Percentiles rank a stretch among this genome's conserved stretches.
phyloP scores from a whole-genome alignment of 2,888 invertebrate species.

The Laothoe populi region DNA sequence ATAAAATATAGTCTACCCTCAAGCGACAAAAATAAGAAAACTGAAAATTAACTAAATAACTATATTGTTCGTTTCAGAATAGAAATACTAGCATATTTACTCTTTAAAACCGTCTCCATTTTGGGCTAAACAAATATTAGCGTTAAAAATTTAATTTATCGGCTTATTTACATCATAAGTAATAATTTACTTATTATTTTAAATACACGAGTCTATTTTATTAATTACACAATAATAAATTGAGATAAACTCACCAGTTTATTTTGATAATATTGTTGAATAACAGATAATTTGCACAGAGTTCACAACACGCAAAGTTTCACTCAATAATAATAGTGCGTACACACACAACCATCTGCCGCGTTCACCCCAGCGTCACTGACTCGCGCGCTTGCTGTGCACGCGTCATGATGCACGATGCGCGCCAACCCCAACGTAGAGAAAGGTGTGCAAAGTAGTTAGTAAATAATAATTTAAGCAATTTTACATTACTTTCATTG shows the following conservation, averaged over 20 bases:
- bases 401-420: slow-evolving; percentile 12
- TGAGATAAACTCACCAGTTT: slow-evolving; percentile 10
- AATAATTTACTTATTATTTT: not conserved
- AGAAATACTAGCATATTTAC: too few relatives aligned
- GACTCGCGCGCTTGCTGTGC: slow-evolving; percentile 19
- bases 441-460: slow-evolving; percentile 17
- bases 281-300: slow-evolving; percentile 20
- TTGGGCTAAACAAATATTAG: too few relatives aligned
- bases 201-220: not conserved
- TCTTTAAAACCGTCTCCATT: too few relatives aligned
- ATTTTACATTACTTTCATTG: slow-evolving; percentile 11
- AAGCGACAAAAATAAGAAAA: not conserved
- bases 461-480: not conserved
- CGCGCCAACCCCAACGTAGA: slow-evolving; percentile 15
- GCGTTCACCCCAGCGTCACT: slow-evolving; percentile 28
- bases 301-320: slow-evolving; percentile 28
- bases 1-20: not conserved
- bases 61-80: too few relatives aligned
- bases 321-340: slow-evolving; percentile 15
- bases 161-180: not conserved
- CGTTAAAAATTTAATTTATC: too few relatives aligned
- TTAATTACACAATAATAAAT: not conserved
- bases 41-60: too few relatives aligned
- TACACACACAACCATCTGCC: slow-evolving; percentile 23
- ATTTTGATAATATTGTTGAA: slow-evolving; percentile 18